Percentiles rank a stretch among this genome's conserved stretches.
Conservation (phyloP, 2,797 vertebrate genomes). For the Sciurus vulgaris region DNA sequence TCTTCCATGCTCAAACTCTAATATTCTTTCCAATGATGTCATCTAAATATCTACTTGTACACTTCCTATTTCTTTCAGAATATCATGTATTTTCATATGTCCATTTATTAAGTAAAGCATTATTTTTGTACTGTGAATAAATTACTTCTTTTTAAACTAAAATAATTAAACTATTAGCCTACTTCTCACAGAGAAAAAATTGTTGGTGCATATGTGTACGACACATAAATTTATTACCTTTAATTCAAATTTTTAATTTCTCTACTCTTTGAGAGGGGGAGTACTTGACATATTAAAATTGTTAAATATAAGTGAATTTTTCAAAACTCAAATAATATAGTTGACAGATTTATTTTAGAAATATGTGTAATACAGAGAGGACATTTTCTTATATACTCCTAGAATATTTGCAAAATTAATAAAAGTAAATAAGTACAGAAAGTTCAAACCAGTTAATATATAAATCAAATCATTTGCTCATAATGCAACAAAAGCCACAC, state of each 20-base stretch:
- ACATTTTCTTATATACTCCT: background rate
- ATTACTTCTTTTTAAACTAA: background rate
- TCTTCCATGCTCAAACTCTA: fast-evolving
- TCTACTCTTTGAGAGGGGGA: background rate
- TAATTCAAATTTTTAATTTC: constrained; percentile 5
- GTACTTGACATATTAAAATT: background rate
- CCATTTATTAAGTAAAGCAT: background rate
- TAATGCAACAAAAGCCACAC: background rate
- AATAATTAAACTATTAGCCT: background rate
- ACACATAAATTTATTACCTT: background rate
- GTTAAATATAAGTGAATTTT: background rate
- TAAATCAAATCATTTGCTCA: background rate
- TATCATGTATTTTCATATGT: background rate
- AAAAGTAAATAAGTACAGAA: background rate
- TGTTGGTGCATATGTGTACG: background rate
- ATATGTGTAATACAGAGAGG: background rate
- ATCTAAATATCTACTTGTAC: background rate
- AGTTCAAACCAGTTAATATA: background rate
- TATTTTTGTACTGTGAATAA: background rate
- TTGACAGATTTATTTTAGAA: background rate
- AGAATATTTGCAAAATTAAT: background rate
- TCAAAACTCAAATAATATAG: background rate
- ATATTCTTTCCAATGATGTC: background rate
- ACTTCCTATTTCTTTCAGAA: background rate
- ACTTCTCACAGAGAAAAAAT: background rate